Base-by-base conservation (phyloP, 2,113 vertebrate species). In the Ellobius talpinus region DNA sequence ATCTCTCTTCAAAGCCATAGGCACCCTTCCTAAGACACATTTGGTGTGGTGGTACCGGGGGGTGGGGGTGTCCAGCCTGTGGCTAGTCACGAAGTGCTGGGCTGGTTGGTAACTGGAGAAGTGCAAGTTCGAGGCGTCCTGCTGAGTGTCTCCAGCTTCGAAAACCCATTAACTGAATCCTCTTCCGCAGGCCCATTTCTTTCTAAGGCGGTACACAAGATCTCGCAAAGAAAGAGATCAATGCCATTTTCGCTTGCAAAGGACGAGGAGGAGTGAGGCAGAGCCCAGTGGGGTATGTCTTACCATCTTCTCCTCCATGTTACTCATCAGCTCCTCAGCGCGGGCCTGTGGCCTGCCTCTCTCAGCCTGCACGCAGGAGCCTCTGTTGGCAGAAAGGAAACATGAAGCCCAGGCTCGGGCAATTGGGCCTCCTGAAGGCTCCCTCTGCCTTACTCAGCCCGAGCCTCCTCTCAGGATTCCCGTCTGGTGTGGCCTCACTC, bases 321-420 rank as follows among this genome's bases (percentile, higher is more conserved):
- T n/a, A 3, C 31, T 23, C n/a, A 0, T 52, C 65, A 6, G 24
- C 19, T 11, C 26, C 70, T 76, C 23, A 6, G 3, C 1, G 1
- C 0, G 10, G 12, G 12, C 6, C 3, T 16, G 11, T 0, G 21
- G 21, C 6, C 6, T 21, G 14, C 0, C 0, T 7, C 58, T 5
- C 9, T 7, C 10, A 7, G 1, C 16, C 10, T 7, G 7, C 26
- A 14, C 4, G 26, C 29, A 3, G 4, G 33, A 45, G 47, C 13
- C 29, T 11, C 33, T 5, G 1, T 1, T 31, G 21, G 33, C 23
- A 24, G 61, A 31, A 65, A 52, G n/a, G 55, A 58, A 45, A 10
- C 2, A 0, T 2, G 4, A 26, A n/a, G 5, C 55, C 17, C 6
- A 4, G 29, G 11, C 33, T 68, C 16, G 31, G 13, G 31, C 6